Conservation (phyloP, 2,888 invertebrate genomes). For the Nomada fucata region DNA sequence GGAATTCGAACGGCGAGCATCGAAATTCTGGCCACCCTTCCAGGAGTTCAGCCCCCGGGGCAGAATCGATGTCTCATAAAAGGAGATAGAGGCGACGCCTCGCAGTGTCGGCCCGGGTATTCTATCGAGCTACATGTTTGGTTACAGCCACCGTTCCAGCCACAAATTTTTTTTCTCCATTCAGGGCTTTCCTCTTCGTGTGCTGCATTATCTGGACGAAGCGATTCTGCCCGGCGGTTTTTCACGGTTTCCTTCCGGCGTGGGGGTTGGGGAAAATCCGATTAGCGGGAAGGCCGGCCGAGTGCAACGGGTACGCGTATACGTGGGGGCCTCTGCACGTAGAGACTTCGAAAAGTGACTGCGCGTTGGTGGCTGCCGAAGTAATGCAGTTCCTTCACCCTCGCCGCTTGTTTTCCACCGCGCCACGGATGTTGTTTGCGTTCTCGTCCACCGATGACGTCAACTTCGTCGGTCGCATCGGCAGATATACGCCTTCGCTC, state of each 20-base stretch:
- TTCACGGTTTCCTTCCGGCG: slow-evolving; percentile 38
- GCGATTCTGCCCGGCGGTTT: slow-evolving; percentile 48
- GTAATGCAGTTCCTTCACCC: slow-evolving; percentile 54
- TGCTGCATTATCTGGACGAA: slow-evolving; percentile 60
- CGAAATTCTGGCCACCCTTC: background rate
- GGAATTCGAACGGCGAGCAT: background rate
- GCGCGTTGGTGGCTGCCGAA: slow-evolving; percentile 55
- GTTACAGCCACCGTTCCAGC: background rate
- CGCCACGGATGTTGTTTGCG: slow-evolving; percentile 39
- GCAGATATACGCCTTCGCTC: slow-evolving; percentile 47
- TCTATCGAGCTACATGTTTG: slow-evolving; percentile 31
- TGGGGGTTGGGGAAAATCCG: slow-evolving; percentile 65
- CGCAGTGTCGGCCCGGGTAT: slow-evolving; percentile 32
- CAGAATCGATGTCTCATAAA: background rate
- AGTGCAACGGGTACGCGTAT: slow-evolving; percentile 32
- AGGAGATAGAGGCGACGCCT: background rate
- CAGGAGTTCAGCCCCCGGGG: background rate
- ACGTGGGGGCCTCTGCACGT: slow-evolving; percentile 41
- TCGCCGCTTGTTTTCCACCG: slow-evolving; percentile 38
- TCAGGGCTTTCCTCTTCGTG: slow-evolving; percentile 8
- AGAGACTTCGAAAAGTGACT: slow-evolving; percentile 51
- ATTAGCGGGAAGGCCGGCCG: slow-evolving; percentile 63
- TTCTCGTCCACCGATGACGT: slow-evolving; percentile 38
- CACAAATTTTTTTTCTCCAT: slow-evolving; percentile 29
- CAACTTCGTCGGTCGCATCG: slow-evolving; percentile 15